phyloP scores from a whole-genome alignment of 2,113 vertebrate species.

The Chionomys nivalis region DNA sequence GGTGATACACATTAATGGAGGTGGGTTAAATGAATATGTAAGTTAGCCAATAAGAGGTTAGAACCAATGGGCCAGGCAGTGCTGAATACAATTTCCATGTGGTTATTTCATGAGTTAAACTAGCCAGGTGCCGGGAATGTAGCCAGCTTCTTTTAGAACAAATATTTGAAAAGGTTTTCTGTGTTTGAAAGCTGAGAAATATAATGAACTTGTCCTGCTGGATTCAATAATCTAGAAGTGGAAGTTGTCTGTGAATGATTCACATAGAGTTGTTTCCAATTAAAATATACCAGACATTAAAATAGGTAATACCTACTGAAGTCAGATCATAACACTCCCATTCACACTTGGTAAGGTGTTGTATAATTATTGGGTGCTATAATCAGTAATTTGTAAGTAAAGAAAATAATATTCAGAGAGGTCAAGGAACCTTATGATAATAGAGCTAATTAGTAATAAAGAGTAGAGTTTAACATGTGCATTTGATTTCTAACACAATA shows the following conservation, averaged over 20 bases:
- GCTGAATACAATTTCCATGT: too few species aligned
- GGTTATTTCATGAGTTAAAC: too few species aligned
- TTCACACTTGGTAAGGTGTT: neutral
- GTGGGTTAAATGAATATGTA: too few species aligned
- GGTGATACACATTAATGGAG: too few species aligned
- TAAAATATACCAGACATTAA: neutral
- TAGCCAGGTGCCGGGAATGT: too few species aligned
- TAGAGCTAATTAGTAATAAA: neutral
- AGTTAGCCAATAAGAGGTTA: too few species aligned
- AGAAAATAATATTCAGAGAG: neutral
- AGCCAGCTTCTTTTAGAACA: too few species aligned
- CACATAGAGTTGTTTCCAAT: neutral
- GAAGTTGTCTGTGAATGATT: neutral
- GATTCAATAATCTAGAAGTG: neutral
- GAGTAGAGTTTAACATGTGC: neutral
- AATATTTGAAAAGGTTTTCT: constrained; percentile 25
- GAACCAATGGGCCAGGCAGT: too few species aligned
- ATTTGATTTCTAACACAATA: neutral
- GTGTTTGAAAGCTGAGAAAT: neutral
- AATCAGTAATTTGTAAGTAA: constrained; percentile 1
- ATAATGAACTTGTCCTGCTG: neutral
- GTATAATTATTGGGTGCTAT: neutral
- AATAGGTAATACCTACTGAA: neutral
- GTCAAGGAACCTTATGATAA: neutral
- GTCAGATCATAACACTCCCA: neutral